Base-by-base conservation (phyloP, 2,797 vertebrate genomes). In the Halcyon smyrnensis region DNA sequence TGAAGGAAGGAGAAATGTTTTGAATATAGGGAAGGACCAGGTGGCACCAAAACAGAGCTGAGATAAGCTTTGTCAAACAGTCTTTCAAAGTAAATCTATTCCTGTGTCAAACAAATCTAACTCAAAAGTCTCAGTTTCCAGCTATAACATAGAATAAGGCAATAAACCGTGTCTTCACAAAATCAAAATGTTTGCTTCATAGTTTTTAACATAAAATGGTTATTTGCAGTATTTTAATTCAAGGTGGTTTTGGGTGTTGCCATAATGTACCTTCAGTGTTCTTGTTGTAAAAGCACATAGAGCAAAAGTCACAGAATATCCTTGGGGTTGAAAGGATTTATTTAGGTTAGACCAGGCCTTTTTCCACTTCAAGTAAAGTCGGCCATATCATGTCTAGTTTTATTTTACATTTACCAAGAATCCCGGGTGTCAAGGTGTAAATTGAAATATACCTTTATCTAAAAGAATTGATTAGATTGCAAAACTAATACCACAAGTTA, bases 231-330 rank as follows among this genome's bases (percentile, higher is more conserved):
- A 91, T 86, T 95, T 95, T 92, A 83, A 85, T 97, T 97, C 81
- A 11, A 97, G 93, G 95, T 97, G 92, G 85, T 73, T 97, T 97
- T 90, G 95, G 97, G 92, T 96, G 93, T 98, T 97, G 92, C 97
- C 97, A 97, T 98, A 97, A 95, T 69, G 74, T 97, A 96, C 97
- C 96, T 97, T 98, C 96, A 97, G 93, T 98, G 97, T 98, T 98
- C 83, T 96, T 97, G 84, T 88, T 97, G 93, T 97, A 93, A 97
- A 97, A 97, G 97, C 95, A 93, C 95, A 96, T 94, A 51, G 12
- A 97, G 94, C 78, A 68, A 91, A 96, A 97, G 74, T 97, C 86
- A 90, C 90, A 95, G 73, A 96, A 75, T 92, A 87, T 95, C 95
- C 73, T 69, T 95, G 93, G 59, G 89, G 36, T 94, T 90, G 68